Evolutionary conservation across 2,888 invertebrate species (phyloP).

Genomic region (Dexiosoma caninum): DNA sequence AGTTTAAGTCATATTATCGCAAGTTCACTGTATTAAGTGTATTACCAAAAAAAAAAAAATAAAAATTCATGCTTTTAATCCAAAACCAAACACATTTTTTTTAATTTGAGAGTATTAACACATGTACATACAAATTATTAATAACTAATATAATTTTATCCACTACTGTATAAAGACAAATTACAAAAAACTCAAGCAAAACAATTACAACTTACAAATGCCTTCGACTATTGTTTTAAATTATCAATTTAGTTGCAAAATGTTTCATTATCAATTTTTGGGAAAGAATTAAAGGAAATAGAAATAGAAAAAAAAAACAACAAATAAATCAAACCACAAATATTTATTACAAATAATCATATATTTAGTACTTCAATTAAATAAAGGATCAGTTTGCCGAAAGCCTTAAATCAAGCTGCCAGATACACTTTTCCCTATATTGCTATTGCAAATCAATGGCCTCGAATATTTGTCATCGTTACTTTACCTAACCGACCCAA

Average conservation of each 20-base stretch:
- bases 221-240: slow-evolving; percentile 69
- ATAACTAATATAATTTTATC: slow-evolving; percentile 18
- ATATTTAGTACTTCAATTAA: background rate
- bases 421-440: too few species aligned
- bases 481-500: too few species aligned
- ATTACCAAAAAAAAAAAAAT: slow-evolving; percentile 5
- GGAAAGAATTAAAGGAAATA: slow-evolving; percentile 31
- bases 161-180: slow-evolving; percentile 37
- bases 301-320: slow-evolving; percentile 41
- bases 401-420: too few species aligned
- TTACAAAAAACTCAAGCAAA: slow-evolving; percentile 27
- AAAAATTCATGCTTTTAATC: slow-evolving; percentile 31
- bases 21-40: too few species aligned
- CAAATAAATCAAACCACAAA: slow-evolving; percentile 34
- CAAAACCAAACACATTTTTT: too few species aligned
- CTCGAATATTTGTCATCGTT: too few species aligned
- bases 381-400: slow-evolving; percentile 38
- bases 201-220: slow-evolving; percentile 71
- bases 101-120: background rate
- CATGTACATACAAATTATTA: slow-evolving; percentile 7
- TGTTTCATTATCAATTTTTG: background rate
- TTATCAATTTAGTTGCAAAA: slow-evolving; percentile 6
- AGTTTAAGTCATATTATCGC: too few species aligned
- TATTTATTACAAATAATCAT: background rate
- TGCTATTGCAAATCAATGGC: too few species aligned